These are phyloP conservation scores for Dryomyza anilis DNA, from an alignment of 2,888 invertebrate species.

Conservation along the genomic window DNA sequence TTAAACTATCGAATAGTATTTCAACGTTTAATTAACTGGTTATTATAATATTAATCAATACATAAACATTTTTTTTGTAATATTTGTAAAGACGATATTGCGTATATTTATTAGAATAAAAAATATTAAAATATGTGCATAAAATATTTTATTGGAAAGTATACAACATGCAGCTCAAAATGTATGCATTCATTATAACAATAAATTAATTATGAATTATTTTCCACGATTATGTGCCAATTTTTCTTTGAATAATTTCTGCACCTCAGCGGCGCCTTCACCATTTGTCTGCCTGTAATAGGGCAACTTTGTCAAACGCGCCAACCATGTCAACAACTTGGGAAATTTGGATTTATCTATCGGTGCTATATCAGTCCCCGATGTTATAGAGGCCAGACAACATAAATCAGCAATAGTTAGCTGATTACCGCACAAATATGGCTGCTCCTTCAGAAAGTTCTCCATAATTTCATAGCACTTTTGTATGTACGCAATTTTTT, in stretches of 20 bases:
- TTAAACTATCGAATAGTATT: too few relatives aligned
- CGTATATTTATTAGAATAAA: too few relatives aligned
- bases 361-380: slow-evolving; percentile 60
- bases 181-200: too few relatives aligned
- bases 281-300: slow-evolving; percentile 61
- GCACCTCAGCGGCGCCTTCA: slow-evolving; percentile 59
- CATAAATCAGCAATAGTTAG: slow-evolving; percentile 64
- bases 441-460: slow-evolving; percentile 57
- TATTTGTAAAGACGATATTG: too few relatives aligned
- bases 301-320: slow-evolving; percentile 58
- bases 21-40: too few relatives aligned
- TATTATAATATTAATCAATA: too few relatives aligned
- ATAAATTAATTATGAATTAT: too few relatives aligned
- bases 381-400: slow-evolving; percentile 62
- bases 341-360: slow-evolving; percentile 63
- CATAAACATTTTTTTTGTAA: too few relatives aligned
- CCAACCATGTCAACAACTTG: slow-evolving; percentile 61
- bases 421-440: slow-evolving; percentile 60
- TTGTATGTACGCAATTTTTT: slow-evolving; percentile 63
- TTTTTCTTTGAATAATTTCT: slow-evolving; percentile 54
- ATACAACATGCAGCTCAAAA: too few relatives aligned
- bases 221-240: slow-evolving; percentile 55
- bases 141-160: too few relatives aligned
- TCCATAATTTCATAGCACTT: slow-evolving; percentile 63
- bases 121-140: too few relatives aligned